Conservation (phyloP, 2,888 invertebrate species). For the Spatulosminthurus flaviceps region DNA sequence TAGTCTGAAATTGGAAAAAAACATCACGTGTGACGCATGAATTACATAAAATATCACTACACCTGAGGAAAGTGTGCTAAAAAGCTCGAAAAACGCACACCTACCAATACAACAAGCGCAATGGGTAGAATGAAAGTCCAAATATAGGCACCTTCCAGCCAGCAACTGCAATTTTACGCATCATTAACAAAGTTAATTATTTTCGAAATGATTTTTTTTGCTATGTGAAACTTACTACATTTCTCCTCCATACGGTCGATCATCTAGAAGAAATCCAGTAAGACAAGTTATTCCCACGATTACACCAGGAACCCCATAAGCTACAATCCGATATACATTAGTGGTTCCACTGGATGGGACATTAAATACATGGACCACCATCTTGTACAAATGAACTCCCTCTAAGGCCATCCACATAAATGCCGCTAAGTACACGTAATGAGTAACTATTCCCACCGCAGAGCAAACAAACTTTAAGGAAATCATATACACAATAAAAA, state of each 20-base stretch:
- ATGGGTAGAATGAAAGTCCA: slow-evolving; percentile 42
- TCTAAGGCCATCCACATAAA: slow-evolving; percentile 97
- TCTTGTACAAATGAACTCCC: slow-evolving; percentile 65
- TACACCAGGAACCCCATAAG: slow-evolving; percentile 83
- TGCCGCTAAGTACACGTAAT: slow-evolving; percentile 89
- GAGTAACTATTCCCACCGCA: slow-evolving; percentile 65
- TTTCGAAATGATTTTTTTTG: too few relatives aligned
- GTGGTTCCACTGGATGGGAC: slow-evolving; percentile 48
- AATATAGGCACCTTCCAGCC: slow-evolving; percentile 41
- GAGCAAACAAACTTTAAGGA: background rate
- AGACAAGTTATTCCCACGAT: slow-evolving; percentile 82
- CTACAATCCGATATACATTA: slow-evolving; percentile 69
- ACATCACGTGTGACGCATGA: too few relatives aligned
- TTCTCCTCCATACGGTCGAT: slow-evolving; percentile 64
- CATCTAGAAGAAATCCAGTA: slow-evolving; percentile 67
- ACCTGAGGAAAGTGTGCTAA: too few relatives aligned
- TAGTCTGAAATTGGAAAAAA: slow-evolving; percentile 54
- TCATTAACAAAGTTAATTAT: too few relatives aligned
- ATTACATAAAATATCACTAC: too few relatives aligned
- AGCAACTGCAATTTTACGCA: slow-evolving; percentile 42
- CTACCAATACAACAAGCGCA: slow-evolving; percentile 30
- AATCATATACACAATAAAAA: background rate
- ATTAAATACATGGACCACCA: slow-evolving; percentile 58
- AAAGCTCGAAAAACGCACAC: too few relatives aligned
- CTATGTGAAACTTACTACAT: slow-evolving; percentile 56